Conservation (phyloP, 2,797 vertebrate genomes). For the Chelon auratus region DNA sequence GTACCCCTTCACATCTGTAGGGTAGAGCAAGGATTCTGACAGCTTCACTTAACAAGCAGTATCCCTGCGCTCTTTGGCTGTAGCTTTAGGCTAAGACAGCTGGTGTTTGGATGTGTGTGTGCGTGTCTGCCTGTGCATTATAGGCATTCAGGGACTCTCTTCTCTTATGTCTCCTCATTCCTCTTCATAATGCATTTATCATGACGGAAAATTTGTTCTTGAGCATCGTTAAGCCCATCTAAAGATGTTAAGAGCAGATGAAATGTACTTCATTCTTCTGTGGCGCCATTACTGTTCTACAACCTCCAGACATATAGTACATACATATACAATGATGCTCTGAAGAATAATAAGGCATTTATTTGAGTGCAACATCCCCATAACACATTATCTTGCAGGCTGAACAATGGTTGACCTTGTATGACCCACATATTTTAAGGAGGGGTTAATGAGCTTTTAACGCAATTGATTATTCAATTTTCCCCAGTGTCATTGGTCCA, state of each 20-base stretch:
- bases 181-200: conserved; percentile 1
- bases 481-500: neutral
- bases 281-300: neutral
- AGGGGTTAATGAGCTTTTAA: conserved; percentile 3
- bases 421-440: neutral
- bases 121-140: conserved; percentile 27
- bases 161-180: conserved; percentile 33
- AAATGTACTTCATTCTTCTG: neutral
- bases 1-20: conserved; percentile 57
- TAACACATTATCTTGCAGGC: neutral
- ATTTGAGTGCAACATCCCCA: neutral
- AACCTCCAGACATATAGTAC: neutral
- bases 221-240: neutral
- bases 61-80: conserved; percentile 26
- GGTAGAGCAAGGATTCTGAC: conserved; percentile 49
- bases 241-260: neutral
- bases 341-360: neutral
- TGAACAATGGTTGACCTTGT: conserved; percentile 1
- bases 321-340: neutral
- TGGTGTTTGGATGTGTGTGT: conserved; percentile 35
- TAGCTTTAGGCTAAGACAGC: conserved; percentile 58
- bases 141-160: conserved; percentile 28
- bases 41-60: conserved; percentile 46
- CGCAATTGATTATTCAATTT: conserved; percentile 5
- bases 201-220: neutral